Percentiles rank a stretch among this genome's conserved stretches.
Evolutionary conservation across 2,888 invertebrate genomes (phyloP).

Genomic region (Leucozona laternaria): DNA sequence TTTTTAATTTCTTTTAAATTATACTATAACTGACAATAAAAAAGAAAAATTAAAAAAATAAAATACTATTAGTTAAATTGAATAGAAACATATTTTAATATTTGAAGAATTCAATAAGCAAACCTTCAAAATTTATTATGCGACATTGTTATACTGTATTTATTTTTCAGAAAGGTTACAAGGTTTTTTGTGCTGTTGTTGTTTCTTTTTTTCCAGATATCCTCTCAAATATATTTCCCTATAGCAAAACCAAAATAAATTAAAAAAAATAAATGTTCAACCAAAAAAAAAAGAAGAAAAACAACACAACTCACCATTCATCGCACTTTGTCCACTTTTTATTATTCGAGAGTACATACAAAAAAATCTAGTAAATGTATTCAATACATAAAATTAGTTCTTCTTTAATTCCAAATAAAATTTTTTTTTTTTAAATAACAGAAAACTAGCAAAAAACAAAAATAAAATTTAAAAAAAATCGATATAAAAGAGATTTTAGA

Average conservation of each 20-base stretch:
- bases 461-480: conserved; percentile 31
- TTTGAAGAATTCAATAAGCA: background rate
- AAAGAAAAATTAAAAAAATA: conserved; percentile 28
- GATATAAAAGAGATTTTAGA: conserved; percentile 48
- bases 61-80: conserved; percentile 10
- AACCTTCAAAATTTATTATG: background rate
- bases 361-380: conserved; percentile 41
- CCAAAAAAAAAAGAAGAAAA: conserved; percentile 16
- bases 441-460: conserved; percentile 21
- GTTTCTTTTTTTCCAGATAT: background rate
- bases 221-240: conserved; percentile 28
- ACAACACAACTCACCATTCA: conserved; percentile 60
- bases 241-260: conserved; percentile 40
- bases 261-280: conserved; percentile 44
- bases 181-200: background rate
- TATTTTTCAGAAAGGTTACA: background rate
- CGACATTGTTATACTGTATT: background rate
- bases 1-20: conserved; percentile 6
- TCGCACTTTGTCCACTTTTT: conserved; percentile 60
- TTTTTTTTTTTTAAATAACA: conserved; percentile 43
- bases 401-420: conserved; percentile 36
- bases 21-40: conserved; percentile 65
- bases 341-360: conserved; percentile 44
- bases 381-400: conserved; percentile 54
- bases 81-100: conserved; percentile 21